Evolutionary conservation across 2,888 invertebrate species (phyloP).

Genomic region (Electrophaes corylata): DNA sequence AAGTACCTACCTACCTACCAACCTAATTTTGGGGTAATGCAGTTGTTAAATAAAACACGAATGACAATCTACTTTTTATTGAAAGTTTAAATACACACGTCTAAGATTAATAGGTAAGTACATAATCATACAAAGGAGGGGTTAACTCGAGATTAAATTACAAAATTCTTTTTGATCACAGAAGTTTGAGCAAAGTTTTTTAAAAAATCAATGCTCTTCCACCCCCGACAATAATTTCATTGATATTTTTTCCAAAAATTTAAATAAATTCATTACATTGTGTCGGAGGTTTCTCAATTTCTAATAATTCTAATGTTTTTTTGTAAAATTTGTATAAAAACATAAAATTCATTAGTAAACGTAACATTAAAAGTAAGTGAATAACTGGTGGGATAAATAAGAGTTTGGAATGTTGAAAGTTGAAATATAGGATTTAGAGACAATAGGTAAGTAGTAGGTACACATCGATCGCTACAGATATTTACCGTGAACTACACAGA

Average conservation of each 20-base stretch:
- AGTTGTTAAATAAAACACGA: neutral
- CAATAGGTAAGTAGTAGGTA: neutral
- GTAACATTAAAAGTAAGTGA: neutral
- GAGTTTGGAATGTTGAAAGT: neutral
- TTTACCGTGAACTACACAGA: neutral
- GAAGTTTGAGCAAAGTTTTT: constrained; percentile 23
- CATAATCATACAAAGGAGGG: constrained; percentile 5
- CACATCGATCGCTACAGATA: neutral
- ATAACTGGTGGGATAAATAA: neutral
- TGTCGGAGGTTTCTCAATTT: constrained; percentile 10
- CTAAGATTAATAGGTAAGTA: neutral
- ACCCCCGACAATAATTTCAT: constrained; percentile 5
- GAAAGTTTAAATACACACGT: constrained; percentile 3
- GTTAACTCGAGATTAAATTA: constrained; percentile 17
- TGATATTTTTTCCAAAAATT: constrained; percentile 2
- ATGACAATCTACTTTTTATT: constrained; percentile 4
- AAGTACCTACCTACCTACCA: too few relatives aligned
- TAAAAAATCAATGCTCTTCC: constrained; percentile 11
- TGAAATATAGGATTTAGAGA: neutral
- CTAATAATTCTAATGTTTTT: constrained; percentile 3
- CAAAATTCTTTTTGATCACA: constrained; percentile 15
- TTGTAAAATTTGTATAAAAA: constrained; percentile 3
- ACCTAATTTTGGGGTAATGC: too few relatives aligned
- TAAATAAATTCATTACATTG: neutral
- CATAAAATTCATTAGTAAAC: neutral